Evolutionary conservation across 1,140 invertebrate genomes (phyloP).

Genomic region (Planococcus citri): DNA sequence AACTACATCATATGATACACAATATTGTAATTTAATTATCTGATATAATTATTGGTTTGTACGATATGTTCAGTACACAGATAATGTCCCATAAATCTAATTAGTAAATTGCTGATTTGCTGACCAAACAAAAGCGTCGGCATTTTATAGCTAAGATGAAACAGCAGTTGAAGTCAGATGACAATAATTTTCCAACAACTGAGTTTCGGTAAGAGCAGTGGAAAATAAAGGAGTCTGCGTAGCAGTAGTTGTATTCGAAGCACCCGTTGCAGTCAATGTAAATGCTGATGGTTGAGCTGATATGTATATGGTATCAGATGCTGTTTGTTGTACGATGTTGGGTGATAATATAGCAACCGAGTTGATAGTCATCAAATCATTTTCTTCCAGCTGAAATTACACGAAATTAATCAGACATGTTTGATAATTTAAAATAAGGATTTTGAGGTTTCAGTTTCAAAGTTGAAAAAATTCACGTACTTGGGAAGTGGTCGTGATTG

Average conservation of each 20-base stretch:
- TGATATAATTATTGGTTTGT: no score
- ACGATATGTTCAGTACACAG: not conserved
- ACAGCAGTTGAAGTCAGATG: not conserved
- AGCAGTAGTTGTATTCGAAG: not conserved
- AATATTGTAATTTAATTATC: no score
- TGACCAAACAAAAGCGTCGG: not conserved
- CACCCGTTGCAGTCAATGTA: not conserved
- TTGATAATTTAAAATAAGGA: no score
- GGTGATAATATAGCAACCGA: slow-evolving; percentile 5
- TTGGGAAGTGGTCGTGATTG: not conserved
- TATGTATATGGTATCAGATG: not conserved
- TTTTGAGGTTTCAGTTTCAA: no score
- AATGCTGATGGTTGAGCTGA: not conserved
- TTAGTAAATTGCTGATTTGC: not conserved
- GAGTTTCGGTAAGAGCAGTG: not conserved
- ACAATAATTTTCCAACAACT: not conserved
- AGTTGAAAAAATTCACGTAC: not conserved
- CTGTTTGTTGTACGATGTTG: not conserved
- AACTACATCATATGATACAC: no score
- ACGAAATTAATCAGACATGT: no score
- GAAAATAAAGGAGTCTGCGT: slow-evolving; percentile 8
- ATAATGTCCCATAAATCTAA: not conserved
- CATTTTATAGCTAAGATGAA: slow-evolving; percentile 8
- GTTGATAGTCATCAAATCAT: not conserved
- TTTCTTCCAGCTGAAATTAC: not conserved